Conservation (phyloP, 35 echinoderm and acorn worm genomes). For the Ophiothrix spiculata region DNA sequence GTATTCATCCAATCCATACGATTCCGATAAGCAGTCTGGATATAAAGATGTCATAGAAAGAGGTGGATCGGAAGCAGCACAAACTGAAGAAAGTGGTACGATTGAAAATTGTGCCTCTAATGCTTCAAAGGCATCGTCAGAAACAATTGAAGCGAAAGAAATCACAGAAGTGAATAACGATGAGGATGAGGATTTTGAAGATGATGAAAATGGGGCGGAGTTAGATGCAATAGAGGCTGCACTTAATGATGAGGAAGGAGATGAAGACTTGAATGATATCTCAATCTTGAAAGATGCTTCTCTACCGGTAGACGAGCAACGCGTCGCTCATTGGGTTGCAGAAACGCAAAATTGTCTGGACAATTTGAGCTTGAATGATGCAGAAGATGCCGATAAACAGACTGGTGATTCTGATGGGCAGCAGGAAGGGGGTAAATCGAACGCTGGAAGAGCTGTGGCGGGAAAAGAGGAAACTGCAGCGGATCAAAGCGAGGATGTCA, state of each 20-base stretch:
- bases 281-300: conserved; percentile 5
- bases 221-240: conserved; percentile 33
- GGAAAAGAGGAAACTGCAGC: background rate
- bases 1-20: background rate
- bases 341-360: conserved; percentile 57
- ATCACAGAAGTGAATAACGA: conserved; percentile 31
- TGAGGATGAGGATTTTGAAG: conserved; percentile 51
- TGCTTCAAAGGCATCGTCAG: conserved; percentile 58
- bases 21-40: background rate
- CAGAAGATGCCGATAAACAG: background rate
- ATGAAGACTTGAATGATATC: conserved; percentile 59
- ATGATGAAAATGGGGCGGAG: conserved; percentile 68
- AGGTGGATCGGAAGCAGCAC: conserved; percentile 40
- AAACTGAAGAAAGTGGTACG: conserved; percentile 6
- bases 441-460: background rate
- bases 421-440: background rate
- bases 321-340: conserved; percentile 85
- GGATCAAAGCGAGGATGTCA: background rate
- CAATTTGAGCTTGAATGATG: background rate
- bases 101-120: conserved; percentile 46
- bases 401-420: background rate
- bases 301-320: conserved; percentile 60
- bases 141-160: conserved; percentile 37
- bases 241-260: conserved; percentile 64
- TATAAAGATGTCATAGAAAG: conserved; percentile 20